Conservation (phyloP, 1,140 invertebrate genomes). For the Euwallacea similis region DNA sequence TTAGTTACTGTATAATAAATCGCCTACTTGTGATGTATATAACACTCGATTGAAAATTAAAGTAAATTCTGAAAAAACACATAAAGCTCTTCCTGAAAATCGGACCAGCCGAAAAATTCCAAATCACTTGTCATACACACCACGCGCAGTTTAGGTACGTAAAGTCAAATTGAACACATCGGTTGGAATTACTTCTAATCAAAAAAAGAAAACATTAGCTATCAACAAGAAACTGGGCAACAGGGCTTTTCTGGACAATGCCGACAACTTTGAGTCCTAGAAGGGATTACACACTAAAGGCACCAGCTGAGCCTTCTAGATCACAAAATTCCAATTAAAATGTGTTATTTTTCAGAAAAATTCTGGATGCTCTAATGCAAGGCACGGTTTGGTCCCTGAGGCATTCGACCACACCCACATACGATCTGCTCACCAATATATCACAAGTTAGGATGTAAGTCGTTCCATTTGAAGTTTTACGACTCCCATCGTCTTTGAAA, state of each 20-base stretch:
- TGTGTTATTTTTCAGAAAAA: not conserved
- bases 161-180: constrained; percentile 53
- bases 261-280: too few relatives aligned
- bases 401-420: constrained; percentile 42
- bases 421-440: constrained; percentile 36
- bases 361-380: constrained; percentile 13
- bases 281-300: too few relatives aligned
- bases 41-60: constrained; percentile 38
- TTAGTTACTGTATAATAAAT: constrained; percentile 47
- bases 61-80: too few relatives aligned
- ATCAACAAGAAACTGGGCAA: not conserved
- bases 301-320: not conserved
- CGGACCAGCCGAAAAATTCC: constrained; percentile 44
- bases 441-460: constrained; percentile 41
- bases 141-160: constrained; percentile 51
- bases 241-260: not conserved
- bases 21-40: constrained; percentile 51
- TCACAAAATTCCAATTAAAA: not conserved
- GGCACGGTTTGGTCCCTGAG: constrained; percentile 40
- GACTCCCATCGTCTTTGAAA: constrained; percentile 39
- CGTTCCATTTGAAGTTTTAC: constrained; percentile 45
- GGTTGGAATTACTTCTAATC: constrained; percentile 49
- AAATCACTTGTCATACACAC: constrained; percentile 50
- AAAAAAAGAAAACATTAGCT: constrained; percentile 22
- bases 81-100: constrained; percentile 36